phyloP scores from a whole-genome alignment of 2,888 invertebrate species.

The Nasonia oneida region DNA sequence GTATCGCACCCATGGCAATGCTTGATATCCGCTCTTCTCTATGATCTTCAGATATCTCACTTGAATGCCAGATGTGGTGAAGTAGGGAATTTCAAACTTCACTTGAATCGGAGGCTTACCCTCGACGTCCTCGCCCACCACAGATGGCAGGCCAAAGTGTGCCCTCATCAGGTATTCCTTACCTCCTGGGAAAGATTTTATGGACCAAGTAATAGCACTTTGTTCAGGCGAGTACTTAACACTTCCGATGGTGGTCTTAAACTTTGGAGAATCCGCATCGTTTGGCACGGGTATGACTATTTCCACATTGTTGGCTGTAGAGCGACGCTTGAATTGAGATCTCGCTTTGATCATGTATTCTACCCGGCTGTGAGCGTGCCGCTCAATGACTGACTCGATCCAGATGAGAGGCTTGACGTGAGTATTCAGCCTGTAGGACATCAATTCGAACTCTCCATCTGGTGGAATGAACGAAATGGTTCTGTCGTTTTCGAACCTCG shows the following conservation, averaged over 20 bases:
- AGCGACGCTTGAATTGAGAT: slow-evolving; percentile 97
- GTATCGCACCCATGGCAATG: slow-evolving; percentile 99
- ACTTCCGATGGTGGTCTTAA: slow-evolving; percentile 97
- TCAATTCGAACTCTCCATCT: slow-evolving; percentile 99
- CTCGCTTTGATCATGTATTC: slow-evolving; percentile 99
- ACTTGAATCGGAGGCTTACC: slow-evolving; percentile 99
- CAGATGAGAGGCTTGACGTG: slow-evolving; percentile 98
- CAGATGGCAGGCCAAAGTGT: slow-evolving; percentile 98
- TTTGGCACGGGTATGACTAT: slow-evolving; percentile 97
- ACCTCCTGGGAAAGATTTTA: slow-evolving; percentile 98
- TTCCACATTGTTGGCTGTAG: slow-evolving; percentile 99
- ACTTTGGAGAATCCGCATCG: slow-evolving; percentile 99
- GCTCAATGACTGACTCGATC: slow-evolving; percentile 99
- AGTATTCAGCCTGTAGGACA: slow-evolving; percentile 98
- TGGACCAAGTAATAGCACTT: slow-evolving; percentile 98
- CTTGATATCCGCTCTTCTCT: slow-evolving; percentile 99
- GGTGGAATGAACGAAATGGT: slow-evolving; percentile 99
- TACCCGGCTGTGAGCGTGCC: slow-evolving; percentile 97
- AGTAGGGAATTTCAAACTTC: slow-evolving; percentile 99
- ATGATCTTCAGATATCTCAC: slow-evolving; percentile 98
- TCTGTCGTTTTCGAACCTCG: slow-evolving; percentile 98
- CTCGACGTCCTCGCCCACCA: slow-evolving; percentile 95
- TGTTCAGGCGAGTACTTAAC: slow-evolving; percentile 99
- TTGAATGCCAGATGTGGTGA: slow-evolving; percentile 99
- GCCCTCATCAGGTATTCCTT: slow-evolving; percentile 99